Evolutionary conservation across 2,797 vertebrate species (phyloP).

Genomic region (Tachyglossus aculeatus): DNA sequence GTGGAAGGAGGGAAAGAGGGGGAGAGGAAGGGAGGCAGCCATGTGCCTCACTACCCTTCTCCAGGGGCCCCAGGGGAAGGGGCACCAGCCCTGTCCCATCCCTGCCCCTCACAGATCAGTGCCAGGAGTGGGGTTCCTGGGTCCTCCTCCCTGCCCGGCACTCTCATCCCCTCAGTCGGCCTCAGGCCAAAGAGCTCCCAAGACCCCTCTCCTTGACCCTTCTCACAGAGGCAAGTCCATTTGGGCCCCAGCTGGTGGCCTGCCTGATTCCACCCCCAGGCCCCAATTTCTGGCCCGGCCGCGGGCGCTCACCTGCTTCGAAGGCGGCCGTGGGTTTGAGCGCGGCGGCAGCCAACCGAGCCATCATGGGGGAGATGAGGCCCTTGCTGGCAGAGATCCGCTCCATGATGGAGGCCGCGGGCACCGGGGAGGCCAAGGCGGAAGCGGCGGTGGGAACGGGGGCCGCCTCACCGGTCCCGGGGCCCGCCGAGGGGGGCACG

Average conservation of each 20-base stretch:
- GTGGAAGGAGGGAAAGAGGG: neutral
- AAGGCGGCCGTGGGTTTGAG: slow-evolving; percentile 86
- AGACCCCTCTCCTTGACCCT: too few relatives aligned
- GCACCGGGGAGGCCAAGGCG: slow-evolving; percentile 80
- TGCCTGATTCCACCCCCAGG: neutral
- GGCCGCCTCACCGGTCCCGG: slow-evolving; percentile 77
- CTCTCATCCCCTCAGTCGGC: too few relatives aligned
- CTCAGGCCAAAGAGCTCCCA: neutral
- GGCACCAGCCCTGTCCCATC: neutral
- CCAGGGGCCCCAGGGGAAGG: rapidly evolving
- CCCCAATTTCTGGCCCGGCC: neutral
- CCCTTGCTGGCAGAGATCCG: slow-evolving; percentile 98
- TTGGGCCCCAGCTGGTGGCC: too few relatives aligned
- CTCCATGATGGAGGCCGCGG: slow-evolving; percentile 92
- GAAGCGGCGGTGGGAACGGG: slow-evolving; percentile 73
- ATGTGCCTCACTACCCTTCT: too few relatives aligned
- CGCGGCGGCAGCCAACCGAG: slow-evolving; percentile 93
- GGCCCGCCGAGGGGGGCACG: slow-evolving; percentile 80
- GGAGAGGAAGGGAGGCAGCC: neutral
- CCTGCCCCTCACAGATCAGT: neutral
- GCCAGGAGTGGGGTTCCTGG: too few relatives aligned
- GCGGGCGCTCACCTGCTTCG: slow-evolving; percentile 84
- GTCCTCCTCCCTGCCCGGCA: too few relatives aligned
- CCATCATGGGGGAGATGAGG: slow-evolving; percentile 99
- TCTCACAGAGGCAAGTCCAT: too few relatives aligned